These are phyloP conservation scores for Chloroclysta siterata DNA, from an alignment of 2,888 invertebrate genomes.

Conservation along the genomic window DNA sequence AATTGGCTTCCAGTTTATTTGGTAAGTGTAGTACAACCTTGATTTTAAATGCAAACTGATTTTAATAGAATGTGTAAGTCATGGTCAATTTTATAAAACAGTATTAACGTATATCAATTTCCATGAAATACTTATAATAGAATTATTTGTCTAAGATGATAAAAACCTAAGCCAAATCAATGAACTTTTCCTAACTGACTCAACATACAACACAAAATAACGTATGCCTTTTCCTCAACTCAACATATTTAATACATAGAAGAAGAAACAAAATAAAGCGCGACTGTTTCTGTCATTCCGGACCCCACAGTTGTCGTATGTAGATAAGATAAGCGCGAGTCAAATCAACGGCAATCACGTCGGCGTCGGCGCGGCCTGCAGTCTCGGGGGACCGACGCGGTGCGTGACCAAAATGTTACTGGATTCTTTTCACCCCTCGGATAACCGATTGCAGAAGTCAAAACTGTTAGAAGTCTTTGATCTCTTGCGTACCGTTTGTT, in stretches of 20 bases:
- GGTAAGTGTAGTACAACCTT: too few relatives aligned
- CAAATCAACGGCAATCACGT: constrained; percentile 48
- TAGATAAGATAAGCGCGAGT: constrained; percentile 34
- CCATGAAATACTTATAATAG: too few relatives aligned
- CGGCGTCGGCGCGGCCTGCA: too few relatives aligned
- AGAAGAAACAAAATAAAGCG: constrained; percentile 25
- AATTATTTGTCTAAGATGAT: too few relatives aligned
- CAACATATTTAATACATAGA: constrained; percentile 10
- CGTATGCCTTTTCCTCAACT: background rate
- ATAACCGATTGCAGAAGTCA: constrained; percentile 33
- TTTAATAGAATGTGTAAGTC: too few relatives aligned
- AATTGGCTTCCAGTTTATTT: too few relatives aligned
- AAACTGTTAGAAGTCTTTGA: constrained; percentile 27
- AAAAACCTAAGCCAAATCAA: too few relatives aligned
- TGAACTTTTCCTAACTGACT: too few relatives aligned
- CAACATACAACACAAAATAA: background rate
- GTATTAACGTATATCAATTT: too few relatives aligned
- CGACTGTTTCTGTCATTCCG: constrained; percentile 12
- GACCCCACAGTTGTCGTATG: constrained; percentile 32
- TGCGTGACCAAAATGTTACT: constrained; percentile 59
- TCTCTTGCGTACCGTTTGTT: constrained; percentile 16
- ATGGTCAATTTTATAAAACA: too few relatives aligned
- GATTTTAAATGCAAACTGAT: too few relatives aligned
- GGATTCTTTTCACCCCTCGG: constrained; percentile 35
- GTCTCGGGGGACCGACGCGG: constrained; percentile 42